These are phyloP conservation scores for Himalopsyche phryganea DNA, from an alignment of 1,140 invertebrate species.

Conservation along the genomic window DNA sequence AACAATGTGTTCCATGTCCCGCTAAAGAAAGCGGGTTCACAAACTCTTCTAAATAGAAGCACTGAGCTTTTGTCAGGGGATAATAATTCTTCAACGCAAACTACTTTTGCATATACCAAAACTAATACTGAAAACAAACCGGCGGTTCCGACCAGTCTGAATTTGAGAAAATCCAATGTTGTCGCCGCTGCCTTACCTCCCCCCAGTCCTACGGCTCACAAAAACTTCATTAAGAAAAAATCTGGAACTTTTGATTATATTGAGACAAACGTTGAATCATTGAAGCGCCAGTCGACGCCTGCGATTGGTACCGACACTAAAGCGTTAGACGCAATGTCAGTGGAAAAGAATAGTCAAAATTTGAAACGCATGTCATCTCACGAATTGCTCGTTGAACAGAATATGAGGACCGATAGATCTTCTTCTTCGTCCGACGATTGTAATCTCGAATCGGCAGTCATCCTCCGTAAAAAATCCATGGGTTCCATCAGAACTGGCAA, in stretches of 20 bases:
- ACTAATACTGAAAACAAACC: constrained; percentile 6
- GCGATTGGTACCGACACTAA: constrained; percentile 3
- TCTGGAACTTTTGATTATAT: constrained; percentile 26
- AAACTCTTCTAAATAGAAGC: constrained; percentile 27
- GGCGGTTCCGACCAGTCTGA: constrained; percentile 17
- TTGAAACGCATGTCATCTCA: constrained; percentile 29
- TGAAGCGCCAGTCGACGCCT: constrained; percentile 14
- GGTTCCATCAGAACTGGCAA: constrained; percentile 37
- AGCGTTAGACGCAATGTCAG: background rate
- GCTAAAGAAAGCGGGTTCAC: constrained; percentile 24
- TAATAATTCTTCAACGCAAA: constrained; percentile 5
- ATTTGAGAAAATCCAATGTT: constrained; percentile 14
- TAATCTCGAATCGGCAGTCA: constrained; percentile 47
- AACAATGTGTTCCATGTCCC: constrained; percentile 26
- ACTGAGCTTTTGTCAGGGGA: constrained; percentile 20
- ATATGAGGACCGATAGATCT: constrained; percentile 23
- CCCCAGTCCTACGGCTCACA: constrained; percentile 28
- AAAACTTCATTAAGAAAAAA: constrained; percentile 28
- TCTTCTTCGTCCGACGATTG: constrained; percentile 32
- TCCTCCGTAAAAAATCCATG: constrained; percentile 52
- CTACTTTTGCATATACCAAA: background rate
- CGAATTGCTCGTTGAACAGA: constrained; percentile 30
- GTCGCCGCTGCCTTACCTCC: constrained; percentile 27
- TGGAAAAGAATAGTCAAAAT: constrained; percentile 17
- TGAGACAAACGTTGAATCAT: constrained; percentile 13